Base-by-base conservation (phyloP, 2,797 vertebrate species). In the Brachymystax lenok region DNA sequence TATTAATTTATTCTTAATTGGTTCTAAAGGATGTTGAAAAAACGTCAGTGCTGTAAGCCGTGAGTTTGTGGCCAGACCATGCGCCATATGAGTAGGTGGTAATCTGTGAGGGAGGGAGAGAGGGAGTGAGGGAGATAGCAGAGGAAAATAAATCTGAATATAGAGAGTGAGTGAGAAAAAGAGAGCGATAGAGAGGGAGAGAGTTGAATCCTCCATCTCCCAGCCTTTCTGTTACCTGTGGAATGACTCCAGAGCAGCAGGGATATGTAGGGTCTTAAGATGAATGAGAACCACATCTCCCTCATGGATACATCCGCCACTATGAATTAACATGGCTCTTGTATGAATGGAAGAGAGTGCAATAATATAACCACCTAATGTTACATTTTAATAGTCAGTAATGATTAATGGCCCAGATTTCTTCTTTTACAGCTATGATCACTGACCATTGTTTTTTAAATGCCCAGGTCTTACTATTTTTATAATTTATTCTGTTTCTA, bases 251-350 rank as follows among this genome's bases (percentile, higher is more conserved):
- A 86, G 85, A 88, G 83, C 87, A 87, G 86, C 80, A 71, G 88
- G 88, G 89, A 90, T 90, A 91, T 88, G 85, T 87, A 75, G 77
- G 79, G 82, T 87, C 79, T 88, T 85, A 84, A 88, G 85, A 91
- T 87, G 86, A 92, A 89, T 86, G 89, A 84, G 88, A 89, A 86
- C 76, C 85, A 71, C 88, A 89, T 90, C 89, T 88, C 89, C 87
- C 88, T 89, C 83, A 81, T 88, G 87, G 89, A 79, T 84, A 83
- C 86, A 85, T 89, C 82, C 89, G 88, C 87, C 88, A 87, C 80
- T 82, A 83, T 80, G 82, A 84, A 88, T 91, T 87, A 86, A 85
- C 86, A 88, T 69, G 82, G 82, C 78, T 82, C 81, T 82, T 90
- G 84, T 84, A 61, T 66, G 85, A 82, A 83, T 69, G 30, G 30